A percentile compares a stretch with the other conserved stretches of the same genome.
phyloP scores from a whole-genome alignment of 2,113 vertebrate species.

The Perccottus glenii region DNA sequence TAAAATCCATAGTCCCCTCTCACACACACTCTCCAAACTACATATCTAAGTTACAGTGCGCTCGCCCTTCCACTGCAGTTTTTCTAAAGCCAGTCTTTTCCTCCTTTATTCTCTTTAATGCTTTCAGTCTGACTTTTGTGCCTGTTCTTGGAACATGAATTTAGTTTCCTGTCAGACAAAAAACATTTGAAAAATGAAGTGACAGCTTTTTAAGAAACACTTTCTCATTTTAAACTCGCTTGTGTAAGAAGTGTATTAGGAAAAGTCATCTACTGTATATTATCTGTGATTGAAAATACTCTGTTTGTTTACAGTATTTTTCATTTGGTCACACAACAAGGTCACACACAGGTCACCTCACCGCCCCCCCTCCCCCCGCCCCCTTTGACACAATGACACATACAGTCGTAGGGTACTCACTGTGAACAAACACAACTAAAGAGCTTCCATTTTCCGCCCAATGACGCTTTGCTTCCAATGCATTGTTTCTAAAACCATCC shows the following conservation, averaged over 20 bases:
- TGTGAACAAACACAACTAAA: slow-evolving; percentile 21
- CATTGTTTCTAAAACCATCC: slow-evolving; percentile 63
- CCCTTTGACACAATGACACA: slow-evolving; percentile 14
- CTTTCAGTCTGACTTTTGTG: slow-evolving; percentile 51
- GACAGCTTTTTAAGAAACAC: neutral
- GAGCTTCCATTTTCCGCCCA: slow-evolving; percentile 29
- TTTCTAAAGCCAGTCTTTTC: slow-evolving; percentile 61
- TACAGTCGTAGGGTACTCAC: slow-evolving; percentile 40
- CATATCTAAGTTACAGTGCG: slow-evolving; percentile 79
- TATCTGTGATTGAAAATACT: too few relatives aligned
- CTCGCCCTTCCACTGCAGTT: slow-evolving; percentile 50
- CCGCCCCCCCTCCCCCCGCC: slow-evolving; percentile 25
- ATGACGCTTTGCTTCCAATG: slow-evolving; percentile 42
- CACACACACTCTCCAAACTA: slow-evolving; percentile 54
- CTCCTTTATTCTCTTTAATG: slow-evolving; percentile 36
- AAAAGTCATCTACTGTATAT: too few relatives aligned
- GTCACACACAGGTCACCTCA: slow-evolving; percentile 18
- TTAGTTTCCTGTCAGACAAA: slow-evolving; percentile 38
- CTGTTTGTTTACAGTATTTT: neutral
- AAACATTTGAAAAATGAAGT: slow-evolving; percentile 21
- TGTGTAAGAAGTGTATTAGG: neutral
- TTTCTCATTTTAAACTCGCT: neutral
- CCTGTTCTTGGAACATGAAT: slow-evolving; percentile 42
- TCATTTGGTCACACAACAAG: neutral
- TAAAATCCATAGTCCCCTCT: slow-evolving; percentile 80